Evolutionary conservation across 2,113 vertebrate genomes (phyloP).

Genomic region (Aspiorhynchus laticeps): DNA sequence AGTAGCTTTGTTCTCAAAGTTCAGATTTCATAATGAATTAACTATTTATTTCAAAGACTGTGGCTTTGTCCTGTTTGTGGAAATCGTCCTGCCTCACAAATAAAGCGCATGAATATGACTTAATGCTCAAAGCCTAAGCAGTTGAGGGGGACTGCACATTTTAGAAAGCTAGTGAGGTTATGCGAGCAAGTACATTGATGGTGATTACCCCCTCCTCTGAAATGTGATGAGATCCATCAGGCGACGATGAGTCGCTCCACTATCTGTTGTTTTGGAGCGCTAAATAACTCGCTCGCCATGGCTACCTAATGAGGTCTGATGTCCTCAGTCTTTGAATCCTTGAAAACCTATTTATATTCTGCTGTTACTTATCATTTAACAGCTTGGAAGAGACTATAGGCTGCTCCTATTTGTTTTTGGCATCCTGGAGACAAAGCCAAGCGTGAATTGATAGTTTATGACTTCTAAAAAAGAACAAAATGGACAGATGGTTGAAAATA

Average conservation of each 20-base stretch:
- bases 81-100: background rate
- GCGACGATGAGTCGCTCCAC: background rate
- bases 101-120: background rate
- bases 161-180: background rate
- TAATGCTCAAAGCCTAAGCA: background rate
- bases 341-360: conserved; percentile 27
- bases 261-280: conserved; percentile 24
- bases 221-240: conserved; percentile 21
- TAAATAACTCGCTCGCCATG: conserved; percentile 28
- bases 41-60: background rate
- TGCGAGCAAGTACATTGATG: background rate
- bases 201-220: conserved; percentile 14
- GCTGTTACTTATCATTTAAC: conserved; percentile 25
- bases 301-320: conserved; percentile 32
- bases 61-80: background rate
- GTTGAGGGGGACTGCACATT: background rate
- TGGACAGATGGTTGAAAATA: background rate
- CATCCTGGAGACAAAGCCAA: conserved; percentile 16
- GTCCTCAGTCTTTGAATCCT: conserved; percentile 4
- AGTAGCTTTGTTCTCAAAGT: conserved; percentile 16
- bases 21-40: background rate
- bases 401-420: background rate
- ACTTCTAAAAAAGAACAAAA: conserved; percentile 12
- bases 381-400: conserved; percentile 33
- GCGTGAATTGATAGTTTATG: background rate